phyloP scores from a whole-genome alignment of 1,140 invertebrate species.

The Dryas iulia region DNA sequence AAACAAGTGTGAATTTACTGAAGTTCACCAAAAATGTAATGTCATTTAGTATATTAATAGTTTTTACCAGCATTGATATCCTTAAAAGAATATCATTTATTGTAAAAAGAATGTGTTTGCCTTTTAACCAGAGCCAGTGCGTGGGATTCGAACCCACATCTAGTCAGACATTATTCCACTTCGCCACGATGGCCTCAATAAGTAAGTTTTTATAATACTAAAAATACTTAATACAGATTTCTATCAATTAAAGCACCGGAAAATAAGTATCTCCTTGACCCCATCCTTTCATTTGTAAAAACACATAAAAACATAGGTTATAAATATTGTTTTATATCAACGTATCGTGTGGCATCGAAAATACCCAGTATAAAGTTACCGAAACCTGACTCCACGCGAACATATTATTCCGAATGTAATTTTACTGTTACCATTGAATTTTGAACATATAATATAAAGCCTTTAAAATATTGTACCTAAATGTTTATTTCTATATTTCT shows the following conservation, averaged over 20 bases:
- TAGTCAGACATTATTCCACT: no score
- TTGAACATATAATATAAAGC: not conserved
- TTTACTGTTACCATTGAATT: constrained; percentile 17
- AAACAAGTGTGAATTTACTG: no score
- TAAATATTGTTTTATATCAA: constrained; percentile 40
- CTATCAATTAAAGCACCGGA: not conserved
- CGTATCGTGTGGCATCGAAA: constrained; percentile 35
- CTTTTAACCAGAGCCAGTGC: no score
- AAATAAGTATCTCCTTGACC: not conserved
- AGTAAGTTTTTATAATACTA: no score
- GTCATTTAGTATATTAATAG: no score
- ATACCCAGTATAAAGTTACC: constrained; percentile 36
- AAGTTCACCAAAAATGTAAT: no score
- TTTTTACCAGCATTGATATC: no score
- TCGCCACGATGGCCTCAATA: no score
- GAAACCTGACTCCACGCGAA: constrained; percentile 27
- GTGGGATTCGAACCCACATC: no score
- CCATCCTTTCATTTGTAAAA: constrained; percentile 23
- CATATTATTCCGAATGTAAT: constrained; percentile 33
- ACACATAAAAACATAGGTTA: constrained; percentile 35
- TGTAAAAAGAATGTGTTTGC: no score
- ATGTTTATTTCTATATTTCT: not conserved
- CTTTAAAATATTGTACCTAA: not conserved
- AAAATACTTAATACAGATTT: no score
- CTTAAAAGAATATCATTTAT: no score